Base-by-base conservation (phyloP, 2,113 vertebrate genomes). In the Psettodes erumei region DNA sequence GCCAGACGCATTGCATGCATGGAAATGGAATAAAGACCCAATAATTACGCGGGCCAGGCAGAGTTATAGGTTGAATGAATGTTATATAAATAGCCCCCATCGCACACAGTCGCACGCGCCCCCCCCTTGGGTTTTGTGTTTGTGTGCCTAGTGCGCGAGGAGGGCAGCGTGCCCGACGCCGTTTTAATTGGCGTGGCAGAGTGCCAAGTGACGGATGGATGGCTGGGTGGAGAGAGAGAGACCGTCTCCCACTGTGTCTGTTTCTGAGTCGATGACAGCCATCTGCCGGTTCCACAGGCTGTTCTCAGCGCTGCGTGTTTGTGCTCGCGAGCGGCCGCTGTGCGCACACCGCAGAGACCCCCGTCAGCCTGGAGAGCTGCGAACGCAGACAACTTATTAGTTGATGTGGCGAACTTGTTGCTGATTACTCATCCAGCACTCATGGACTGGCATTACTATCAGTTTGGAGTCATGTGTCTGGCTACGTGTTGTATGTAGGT, bases 171-270 rank as follows among this genome's bases (percentile, higher is more conserved):
- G 86, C 86, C 85, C 71, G 30, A 35, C 19, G 60, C 77, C 32
- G 77, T 42, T 88, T 90, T 93, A 90, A 92, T 93, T 91, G 88
- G 80, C 77, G 83, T 90, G 91, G 90, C 86, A 21, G 37, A 58
- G 64, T 50, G 88, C 89, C 91, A 91, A 70, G 64, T 68, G 82
- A 88, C 76, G 87, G 89, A 75, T 82, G 84, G 68, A 25, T 54
- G 67, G 45, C 43, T 80, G 79, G 72, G 28, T 79, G 69, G 74
- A 79, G 81, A 79, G 68, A 69, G 43, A 5, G 32, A 56, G 74
- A 67, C 66, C 45, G 60, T 66, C 64, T 73, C 54, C 71, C 77
- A 3, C 71, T 32, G 71, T 71, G 73, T 85, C 78, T 83, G 77
- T 81, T 56, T 84, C 64, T 16, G 78, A 86, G 79, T 79, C 35